phyloP scores from a whole-genome alignment of 1,140 invertebrate genomes.

The Pogonognathellus flavescens region DNA sequence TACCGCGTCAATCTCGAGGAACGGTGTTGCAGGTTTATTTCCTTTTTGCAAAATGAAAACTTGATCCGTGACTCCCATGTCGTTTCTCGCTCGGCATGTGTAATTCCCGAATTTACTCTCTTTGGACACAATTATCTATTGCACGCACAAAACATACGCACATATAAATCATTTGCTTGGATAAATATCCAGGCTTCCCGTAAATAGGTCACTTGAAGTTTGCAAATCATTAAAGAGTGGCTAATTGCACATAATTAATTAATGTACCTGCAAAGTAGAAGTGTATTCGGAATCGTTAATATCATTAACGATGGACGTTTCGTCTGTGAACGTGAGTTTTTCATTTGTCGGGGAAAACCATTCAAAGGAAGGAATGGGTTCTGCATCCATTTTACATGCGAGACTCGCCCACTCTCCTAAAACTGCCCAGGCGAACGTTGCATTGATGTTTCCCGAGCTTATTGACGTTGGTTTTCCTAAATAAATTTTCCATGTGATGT shows the following conservation, averaged over 20 bases:
- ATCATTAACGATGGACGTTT: conserved; percentile 47
- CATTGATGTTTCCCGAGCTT: background rate
- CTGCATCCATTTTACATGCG: conserved; percentile 63
- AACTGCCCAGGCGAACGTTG: conserved; percentile 59
- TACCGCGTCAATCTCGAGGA: conserved; percentile 54
- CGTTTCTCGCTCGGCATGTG: conserved; percentile 50
- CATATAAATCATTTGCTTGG: background rate
- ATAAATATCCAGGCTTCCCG: too few relatives aligned
- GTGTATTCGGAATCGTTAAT: conserved; percentile 14
- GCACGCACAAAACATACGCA: background rate
- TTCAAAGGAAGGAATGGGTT: conserved; percentile 63
- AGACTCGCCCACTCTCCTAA: conserved; percentile 64
- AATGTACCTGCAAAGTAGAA: conserved; percentile 13
- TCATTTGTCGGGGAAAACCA: conserved; percentile 43
- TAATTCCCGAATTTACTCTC: conserved; percentile 56
- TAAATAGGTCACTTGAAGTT: background rate
- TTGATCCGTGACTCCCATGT: conserved; percentile 25
- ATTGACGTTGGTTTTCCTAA: conserved; percentile 58
- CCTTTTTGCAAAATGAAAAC: conserved; percentile 48
- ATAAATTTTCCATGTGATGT: conserved; percentile 25
- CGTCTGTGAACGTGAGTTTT: conserved; percentile 49
- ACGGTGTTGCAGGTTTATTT: conserved; percentile 53
- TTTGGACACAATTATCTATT: conserved; percentile 36
- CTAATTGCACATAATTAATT: background rate
- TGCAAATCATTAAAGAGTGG: background rate